Evolutionary conservation across 2,888 invertebrate genomes (phyloP).

Genomic region (Laothoe populi): DNA sequence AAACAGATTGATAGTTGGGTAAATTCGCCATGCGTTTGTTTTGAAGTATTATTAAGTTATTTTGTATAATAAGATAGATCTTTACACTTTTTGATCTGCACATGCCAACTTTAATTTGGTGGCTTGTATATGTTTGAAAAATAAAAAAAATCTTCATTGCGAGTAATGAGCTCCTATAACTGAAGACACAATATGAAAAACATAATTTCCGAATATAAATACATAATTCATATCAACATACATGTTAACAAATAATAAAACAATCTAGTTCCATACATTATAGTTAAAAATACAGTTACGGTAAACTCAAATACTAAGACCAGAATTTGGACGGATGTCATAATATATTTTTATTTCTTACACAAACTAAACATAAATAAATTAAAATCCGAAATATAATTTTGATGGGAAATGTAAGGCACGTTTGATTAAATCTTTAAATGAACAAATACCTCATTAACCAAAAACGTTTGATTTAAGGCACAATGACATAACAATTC

Average conservation of each 20-base stretch:
- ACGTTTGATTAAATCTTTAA: neutral
- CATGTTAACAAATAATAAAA: conserved; percentile 22
- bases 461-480: neutral
- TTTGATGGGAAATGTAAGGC: conserved; percentile 4
- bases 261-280: conserved; percentile 9
- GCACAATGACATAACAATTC: conserved; percentile 7
- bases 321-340: conserved; percentile 31
- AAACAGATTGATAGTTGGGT: too few species aligned
- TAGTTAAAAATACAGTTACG: neutral
- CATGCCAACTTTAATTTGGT: too few species aligned
- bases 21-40: too few species aligned
- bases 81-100: too few species aligned
- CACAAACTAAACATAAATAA: conserved; percentile 25
- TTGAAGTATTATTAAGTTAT: too few species aligned
- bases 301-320: conserved; percentile 23
- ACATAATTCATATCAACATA: conserved; percentile 14
- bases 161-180: neutral
- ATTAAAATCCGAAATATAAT: conserved; percentile 7
- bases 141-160: too few species aligned
- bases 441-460: neutral
- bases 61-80: too few species aligned
- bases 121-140: neutral
- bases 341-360: conserved; percentile 22
- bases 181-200: neutral
- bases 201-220: conserved; percentile 11